Evolutionary conservation across 1,140 invertebrate species (phyloP).

Genomic region (Drosophila pseudoananassae): DNA sequence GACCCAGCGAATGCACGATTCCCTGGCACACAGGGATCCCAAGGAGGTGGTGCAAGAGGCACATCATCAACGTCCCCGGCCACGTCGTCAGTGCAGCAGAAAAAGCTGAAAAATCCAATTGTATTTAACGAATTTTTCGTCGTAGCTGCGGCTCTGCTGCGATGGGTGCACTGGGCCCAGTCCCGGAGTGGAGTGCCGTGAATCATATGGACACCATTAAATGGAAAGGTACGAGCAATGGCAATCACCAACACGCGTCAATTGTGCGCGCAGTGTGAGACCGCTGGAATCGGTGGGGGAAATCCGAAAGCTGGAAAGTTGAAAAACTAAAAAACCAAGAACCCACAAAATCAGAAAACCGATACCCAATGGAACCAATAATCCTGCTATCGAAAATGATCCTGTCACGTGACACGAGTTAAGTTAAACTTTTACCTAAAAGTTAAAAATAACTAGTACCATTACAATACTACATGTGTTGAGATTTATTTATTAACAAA

Average conservation of each 20-base stretch:
- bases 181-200: constrained; percentile 56
- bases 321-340: constrained; percentile 13
- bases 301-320: constrained; percentile 25
- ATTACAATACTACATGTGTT: no score
- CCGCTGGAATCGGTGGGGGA: constrained; percentile 14
- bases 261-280: constrained; percentile 76
- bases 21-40: constrained; percentile 39
- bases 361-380: constrained; percentile 12
- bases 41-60: constrained; percentile 53
- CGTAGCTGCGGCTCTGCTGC: constrained; percentile 9
- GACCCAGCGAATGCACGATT: constrained; percentile 65
- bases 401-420: constrained; percentile 32
- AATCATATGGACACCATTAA: constrained; percentile 83
- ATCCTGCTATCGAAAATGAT: constrained; percentile 12
- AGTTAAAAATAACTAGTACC: no score
- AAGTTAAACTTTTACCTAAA: no score
- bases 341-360: constrained; percentile 30
- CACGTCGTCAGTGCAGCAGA: constrained; percentile 59
- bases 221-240: constrained; percentile 71
- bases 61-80: constrained; percentile 76
- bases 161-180: constrained; percentile 26
- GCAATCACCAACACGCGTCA: constrained; percentile 80
- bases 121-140: constrained; percentile 79
- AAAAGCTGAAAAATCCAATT: constrained; percentile 73
- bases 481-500: no score